Base-by-base conservation (phyloP, 2,113 vertebrate species). In the Lepus europaeus region DNA sequence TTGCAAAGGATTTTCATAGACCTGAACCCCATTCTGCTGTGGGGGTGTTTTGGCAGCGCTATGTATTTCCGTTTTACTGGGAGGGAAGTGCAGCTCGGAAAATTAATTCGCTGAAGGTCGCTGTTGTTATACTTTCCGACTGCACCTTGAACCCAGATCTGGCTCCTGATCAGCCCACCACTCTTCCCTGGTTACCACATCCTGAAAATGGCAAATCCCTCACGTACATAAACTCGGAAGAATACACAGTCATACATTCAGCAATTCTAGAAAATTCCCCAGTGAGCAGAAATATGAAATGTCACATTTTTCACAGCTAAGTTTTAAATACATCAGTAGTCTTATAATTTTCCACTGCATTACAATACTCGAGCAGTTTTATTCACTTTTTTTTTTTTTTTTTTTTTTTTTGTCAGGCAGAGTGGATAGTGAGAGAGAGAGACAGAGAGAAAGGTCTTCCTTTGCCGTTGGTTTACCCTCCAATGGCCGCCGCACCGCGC, bases 1-100 rank as follows among this genome's bases (percentile, higher is more conserved):
- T 91, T 79, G 17, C 4, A 11, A 91, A 80, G 78, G 81, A 64
- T 82, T 79, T 92, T 82, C 59, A 87, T 2, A 61, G 33, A 39
- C 12, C 53, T 79, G n/a, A 94, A 20, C 36, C 31, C 85, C 64
- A 56, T 63, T 95, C 66, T 63, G 63, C 61, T 93, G 59, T 61
- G 23, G 23, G 86, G 25, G 29, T 89, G n/a, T 78, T 72, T 72
- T 90, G 89, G 86, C 68, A 92, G 27, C 27, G 77, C 83, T n/a
- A 66, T 87, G 84, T 63, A 89, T 86, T 95, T 92, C 51, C 10
- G 39, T 61, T 90, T 83, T 63, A 94, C 29, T n/a, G 83, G 6
- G 59, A 76, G 66, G 90, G 81, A 49, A 70, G 1, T 77, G 27
- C 3, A 84, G 53, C 70, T 89, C 51, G 93, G 70, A 86, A 80